These are phyloP conservation scores for Cromileptes altivelis DNA, from an alignment of 2,113 vertebrate species.

Conservation along the genomic window DNA sequence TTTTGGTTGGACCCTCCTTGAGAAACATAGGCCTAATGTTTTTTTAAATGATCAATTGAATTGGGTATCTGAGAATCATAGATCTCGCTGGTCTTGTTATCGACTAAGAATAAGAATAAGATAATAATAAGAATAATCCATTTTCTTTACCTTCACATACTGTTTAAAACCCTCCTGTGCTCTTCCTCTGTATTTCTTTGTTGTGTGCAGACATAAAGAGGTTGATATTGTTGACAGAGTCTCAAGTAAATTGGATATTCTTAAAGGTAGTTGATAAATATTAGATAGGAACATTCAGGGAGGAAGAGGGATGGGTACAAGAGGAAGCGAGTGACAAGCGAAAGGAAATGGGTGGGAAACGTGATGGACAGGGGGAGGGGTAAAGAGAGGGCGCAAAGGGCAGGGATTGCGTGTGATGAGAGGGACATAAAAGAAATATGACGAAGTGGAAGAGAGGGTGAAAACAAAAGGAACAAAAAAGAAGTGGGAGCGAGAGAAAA, in stretches of 20 bases:
- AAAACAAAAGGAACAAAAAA: not conserved
- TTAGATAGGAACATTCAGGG: conserved; percentile 49
- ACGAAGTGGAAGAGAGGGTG: not conserved
- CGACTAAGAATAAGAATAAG: too few relatives aligned
- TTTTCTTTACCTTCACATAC: not conserved
- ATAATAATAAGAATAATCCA: too few relatives aligned
- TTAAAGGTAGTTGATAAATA: conserved; percentile 50
- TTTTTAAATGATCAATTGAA: not conserved
- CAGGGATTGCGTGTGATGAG: conserved; percentile 26
- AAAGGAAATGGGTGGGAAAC: conserved; percentile 20
- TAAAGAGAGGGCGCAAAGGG: conserved; percentile 34
- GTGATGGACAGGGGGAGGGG: conserved; percentile 30
- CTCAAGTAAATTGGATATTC: conserved; percentile 52
- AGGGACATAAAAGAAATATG: conserved; percentile 32
- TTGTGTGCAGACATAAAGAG: conserved; percentile 11
- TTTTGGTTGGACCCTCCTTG: not conserved
- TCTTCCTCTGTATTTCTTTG: conserved; percentile 4
- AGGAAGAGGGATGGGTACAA: conserved; percentile 21
- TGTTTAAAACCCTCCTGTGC: not conserved
- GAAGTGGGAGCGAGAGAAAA: not conserved
- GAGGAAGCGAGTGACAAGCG: conserved; percentile 29
- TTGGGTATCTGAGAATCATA: too few relatives aligned
- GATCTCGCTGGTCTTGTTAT: too few relatives aligned
- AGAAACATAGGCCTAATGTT: not conserved
- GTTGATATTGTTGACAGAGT: conserved; percentile 39